Conservation (phyloP, 2,113 vertebrate species). For the Erythrolamprus reginae region DNA sequence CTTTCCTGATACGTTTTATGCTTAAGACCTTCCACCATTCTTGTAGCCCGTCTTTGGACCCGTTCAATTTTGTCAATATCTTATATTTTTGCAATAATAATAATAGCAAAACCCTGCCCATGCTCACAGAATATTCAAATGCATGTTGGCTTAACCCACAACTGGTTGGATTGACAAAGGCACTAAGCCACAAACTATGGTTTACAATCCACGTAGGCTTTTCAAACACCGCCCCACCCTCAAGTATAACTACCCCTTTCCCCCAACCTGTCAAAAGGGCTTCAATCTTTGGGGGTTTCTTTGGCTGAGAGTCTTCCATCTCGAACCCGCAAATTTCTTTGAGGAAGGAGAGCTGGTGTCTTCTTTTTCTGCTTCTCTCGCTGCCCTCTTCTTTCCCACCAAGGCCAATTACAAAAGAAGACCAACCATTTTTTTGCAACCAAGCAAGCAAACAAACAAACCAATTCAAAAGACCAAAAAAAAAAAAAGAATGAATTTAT, state of each 20-base stretch:
- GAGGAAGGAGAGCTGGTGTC: neutral
- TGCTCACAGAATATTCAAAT: neutral
- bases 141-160: neutral
- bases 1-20: too few species aligned
- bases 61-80: too few species aligned
- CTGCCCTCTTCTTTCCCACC: neutral
- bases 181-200: neutral
- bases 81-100: too few species aligned
- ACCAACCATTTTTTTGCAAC: neutral
- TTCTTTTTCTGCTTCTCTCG: neutral
- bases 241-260: too few species aligned
- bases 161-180: neutral
- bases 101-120: neutral
- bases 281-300: conserved; percentile 16
- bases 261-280: conserved; percentile 41
- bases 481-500: neutral
- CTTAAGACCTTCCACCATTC: too few species aligned
- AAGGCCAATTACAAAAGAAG: neutral
- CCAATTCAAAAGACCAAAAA: neutral
- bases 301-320: conserved; percentile 14
- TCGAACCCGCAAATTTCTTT: neutral
- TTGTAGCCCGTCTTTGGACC: too few species aligned
- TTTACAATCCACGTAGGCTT: neutral
- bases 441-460: neutral
- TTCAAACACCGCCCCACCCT: neutral